Conservation (phyloP, 2,113 vertebrate genomes). For the Candoia aspera region DNA sequence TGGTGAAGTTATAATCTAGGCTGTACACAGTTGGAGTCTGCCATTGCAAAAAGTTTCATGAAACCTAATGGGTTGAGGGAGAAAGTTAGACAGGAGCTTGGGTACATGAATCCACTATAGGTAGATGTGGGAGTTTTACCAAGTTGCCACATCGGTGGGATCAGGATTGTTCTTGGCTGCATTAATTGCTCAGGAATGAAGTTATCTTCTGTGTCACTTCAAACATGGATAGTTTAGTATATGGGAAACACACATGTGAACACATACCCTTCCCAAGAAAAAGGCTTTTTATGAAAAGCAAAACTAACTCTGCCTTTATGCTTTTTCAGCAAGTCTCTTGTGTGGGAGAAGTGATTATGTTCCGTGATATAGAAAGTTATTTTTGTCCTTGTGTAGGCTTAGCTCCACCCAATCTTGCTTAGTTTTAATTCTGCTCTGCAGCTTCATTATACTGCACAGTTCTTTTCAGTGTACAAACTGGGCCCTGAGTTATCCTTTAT, state of each 20-base stretch:
- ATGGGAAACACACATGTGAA: background rate
- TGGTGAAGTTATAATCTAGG: background rate
- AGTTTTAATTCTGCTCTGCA: background rate
- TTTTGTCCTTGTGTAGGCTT: conserved; percentile 22
- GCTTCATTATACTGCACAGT: background rate
- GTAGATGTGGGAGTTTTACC: background rate
- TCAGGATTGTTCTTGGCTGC: background rate
- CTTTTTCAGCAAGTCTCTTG: background rate
- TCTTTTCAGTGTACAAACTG: background rate
- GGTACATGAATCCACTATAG: background rate
- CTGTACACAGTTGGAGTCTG: background rate
- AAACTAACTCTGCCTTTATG: conserved; percentile 1
- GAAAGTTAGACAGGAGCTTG: background rate
- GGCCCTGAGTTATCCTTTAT: background rate
- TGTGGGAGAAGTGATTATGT: conserved; percentile 32
- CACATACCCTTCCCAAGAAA: background rate
- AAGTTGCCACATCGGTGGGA: background rate
- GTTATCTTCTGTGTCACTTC: conserved; percentile 26
- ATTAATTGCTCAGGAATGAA: background rate
- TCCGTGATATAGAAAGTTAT: conserved; percentile 25
- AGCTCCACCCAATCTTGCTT: background rate
- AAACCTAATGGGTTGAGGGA: background rate
- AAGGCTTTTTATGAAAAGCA: background rate
- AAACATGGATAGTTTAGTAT: background rate
- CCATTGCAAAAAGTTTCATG: background rate